Percentiles rank a stretch among this genome's conserved stretches.
Evolutionary conservation across 2,113 vertebrate species (phyloP).

Genomic region (Cottus gobio): DNA sequence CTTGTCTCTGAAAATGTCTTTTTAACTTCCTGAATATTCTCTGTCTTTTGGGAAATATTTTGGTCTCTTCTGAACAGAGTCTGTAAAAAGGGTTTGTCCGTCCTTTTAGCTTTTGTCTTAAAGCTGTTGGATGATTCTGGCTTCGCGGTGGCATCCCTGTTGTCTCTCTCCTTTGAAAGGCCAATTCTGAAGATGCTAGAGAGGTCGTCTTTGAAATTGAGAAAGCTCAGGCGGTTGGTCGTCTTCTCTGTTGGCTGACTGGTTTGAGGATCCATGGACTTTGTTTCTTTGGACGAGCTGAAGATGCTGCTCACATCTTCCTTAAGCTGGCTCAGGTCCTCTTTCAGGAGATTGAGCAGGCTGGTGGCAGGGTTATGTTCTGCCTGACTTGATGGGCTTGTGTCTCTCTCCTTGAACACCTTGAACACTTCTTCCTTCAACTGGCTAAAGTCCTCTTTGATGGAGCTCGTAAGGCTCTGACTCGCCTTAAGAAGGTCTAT

Average conservation of each 20-base stretch:
- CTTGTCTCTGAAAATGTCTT: not conserved
- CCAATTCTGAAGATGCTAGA: slow-evolving; percentile 43
- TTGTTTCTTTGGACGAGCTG: slow-evolving; percentile 6
- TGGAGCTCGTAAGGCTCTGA: not conserved
- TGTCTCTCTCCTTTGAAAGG: slow-evolving; percentile 36
- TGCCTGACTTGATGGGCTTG: not conserved
- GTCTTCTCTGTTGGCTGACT: slow-evolving; percentile 1
- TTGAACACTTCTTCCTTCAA: slow-evolving; percentile 45
- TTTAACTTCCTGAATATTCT: not conserved
- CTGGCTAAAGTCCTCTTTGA: slow-evolving; percentile 56
- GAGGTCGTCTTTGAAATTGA: slow-evolving; percentile 53
- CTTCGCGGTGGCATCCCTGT: not conserved
- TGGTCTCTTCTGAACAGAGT: slow-evolving; percentile 26
- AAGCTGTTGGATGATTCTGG: slow-evolving; percentile 5
- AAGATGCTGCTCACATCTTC: slow-evolving; percentile 42
- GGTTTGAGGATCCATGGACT: slow-evolving; percentile 1
- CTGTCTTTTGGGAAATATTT: not conserved
- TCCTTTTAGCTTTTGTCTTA: slow-evolving; percentile 4
- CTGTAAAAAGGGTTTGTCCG: not conserved
- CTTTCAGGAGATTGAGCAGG: not conserved
- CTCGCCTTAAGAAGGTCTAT: not conserved
- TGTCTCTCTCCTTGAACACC: slow-evolving; percentile 53
- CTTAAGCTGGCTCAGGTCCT: slow-evolving; percentile 28
- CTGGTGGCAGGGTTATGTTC: not conserved
- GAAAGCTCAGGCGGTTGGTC: not conserved